Evolutionary conservation across 1,140 invertebrate species (phyloP).

Genomic region (Heliconius hermathena): DNA sequence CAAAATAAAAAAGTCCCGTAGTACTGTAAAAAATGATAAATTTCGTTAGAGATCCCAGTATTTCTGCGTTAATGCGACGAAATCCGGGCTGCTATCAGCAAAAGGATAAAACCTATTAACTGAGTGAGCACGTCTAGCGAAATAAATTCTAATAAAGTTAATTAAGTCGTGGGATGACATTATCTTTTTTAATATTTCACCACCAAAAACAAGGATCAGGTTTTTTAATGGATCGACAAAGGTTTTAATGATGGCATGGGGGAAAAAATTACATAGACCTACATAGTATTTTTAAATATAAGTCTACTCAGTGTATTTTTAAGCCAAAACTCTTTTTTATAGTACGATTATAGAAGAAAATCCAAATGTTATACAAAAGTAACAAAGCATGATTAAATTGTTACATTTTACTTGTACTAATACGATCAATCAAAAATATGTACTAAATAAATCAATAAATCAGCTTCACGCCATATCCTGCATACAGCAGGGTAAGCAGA

Average conservation of each 20-base stretch:
- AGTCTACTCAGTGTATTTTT: neutral
- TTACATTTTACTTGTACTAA: too few relatives aligned
- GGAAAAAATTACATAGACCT: neutral
- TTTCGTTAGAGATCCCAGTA: constrained; percentile 33
- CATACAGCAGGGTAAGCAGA: too few relatives aligned
- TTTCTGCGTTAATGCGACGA: constrained; percentile 32
- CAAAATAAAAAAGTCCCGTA: constrained; percentile 18
- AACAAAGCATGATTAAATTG: too few relatives aligned
- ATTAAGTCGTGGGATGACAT: constrained; percentile 69
- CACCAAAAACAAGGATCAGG: constrained; percentile 26
- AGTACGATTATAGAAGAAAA: too few relatives aligned
- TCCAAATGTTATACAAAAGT: too few relatives aligned
- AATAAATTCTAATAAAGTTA: constrained; percentile 79
- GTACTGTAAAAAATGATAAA: constrained; percentile 36
- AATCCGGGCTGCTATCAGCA: constrained; percentile 44
- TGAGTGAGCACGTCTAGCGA: constrained; percentile 58
- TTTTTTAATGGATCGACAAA: constrained; percentile 26
- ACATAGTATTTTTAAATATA: neutral
- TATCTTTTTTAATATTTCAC: constrained; percentile 66
- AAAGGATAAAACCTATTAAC: constrained; percentile 62
- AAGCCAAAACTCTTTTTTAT: too few relatives aligned
- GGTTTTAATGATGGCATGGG: constrained; percentile 7
- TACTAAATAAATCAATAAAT: too few relatives aligned
- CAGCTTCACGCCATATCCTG: too few relatives aligned
- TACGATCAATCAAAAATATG: too few relatives aligned